A percentile compares a stretch with the other conserved stretches of the same genome.
These are phyloP conservation scores for Aphelenchoides besseyi DNA, from an alignment of 1,140 invertebrate species.

Conservation along the genomic window DNA sequence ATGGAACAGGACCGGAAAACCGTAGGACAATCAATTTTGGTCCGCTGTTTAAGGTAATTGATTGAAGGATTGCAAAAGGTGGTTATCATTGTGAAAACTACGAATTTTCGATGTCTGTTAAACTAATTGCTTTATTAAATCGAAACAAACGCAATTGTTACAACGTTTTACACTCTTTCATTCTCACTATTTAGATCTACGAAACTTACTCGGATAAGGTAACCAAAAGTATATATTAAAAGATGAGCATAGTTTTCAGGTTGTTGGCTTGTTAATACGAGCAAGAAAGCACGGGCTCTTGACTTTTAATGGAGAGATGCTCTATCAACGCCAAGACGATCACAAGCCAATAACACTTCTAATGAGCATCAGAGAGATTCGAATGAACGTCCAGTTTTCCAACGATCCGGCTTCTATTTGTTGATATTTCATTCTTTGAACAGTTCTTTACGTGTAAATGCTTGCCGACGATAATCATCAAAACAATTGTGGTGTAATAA, in stretches of 20 bases:
- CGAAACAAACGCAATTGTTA: no score
- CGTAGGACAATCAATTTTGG: not conserved
- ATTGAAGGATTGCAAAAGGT: no score
- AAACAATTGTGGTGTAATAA: no score
- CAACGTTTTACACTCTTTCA: no score
- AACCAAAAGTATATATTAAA: not conserved
- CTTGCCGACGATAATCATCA: no score
- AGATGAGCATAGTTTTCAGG: constrained; percentile 4
- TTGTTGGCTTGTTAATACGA: constrained; percentile 9
- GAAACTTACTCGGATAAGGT: constrained; percentile 3
- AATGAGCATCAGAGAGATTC: constrained; percentile 10
- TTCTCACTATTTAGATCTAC: no score
- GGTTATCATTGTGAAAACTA: no score
- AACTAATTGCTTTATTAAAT: no score
- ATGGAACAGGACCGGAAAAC: constrained; percentile 10
- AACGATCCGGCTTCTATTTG: not conserved
- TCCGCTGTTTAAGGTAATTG: constrained; percentile 5
- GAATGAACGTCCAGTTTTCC: not conserved
- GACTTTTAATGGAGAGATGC: constrained; percentile 14
- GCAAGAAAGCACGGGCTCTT: constrained; percentile 10
- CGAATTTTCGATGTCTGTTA: no score
- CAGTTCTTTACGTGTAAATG: no score
- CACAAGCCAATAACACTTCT: not conserved
- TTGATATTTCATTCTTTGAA: no score
- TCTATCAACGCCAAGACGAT: constrained; percentile 21